Evolutionary conservation across 1,140 invertebrate species (phyloP), one percentile per base, ranked within the genome.

Genomic region (Zaprionus camerounensis): DNA sequence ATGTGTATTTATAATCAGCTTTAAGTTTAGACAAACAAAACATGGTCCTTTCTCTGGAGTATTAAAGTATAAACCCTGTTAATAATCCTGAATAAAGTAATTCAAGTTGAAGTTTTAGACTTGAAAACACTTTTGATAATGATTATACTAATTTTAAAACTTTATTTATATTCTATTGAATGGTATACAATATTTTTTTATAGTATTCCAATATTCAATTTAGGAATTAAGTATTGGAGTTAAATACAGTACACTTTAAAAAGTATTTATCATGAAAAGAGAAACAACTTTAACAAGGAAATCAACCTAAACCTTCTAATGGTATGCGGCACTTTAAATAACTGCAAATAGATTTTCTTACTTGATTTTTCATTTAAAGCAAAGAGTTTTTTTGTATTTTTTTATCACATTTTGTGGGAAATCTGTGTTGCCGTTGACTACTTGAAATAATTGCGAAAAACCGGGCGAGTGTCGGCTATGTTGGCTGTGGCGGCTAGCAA

Each of bases 361-460:
- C 6, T 49, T n/a, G 31, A 55, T 13, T 65, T 56, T 67, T 41
- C 56, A 24, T 24, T 51, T 51, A 22, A 24, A 46, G 15, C 41
- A 46, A 22, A 13, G 51, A 3, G 31, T 34, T 34, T 34, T 41
- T 66, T 69, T 51, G 15, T 38, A 5, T 38, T 38, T 13, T 66
- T 69, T 17, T 26, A 36, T 51, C n/a, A n/a, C 6, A 44, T 64
- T 55, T 59, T 46, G 71, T 61, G 77, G 65, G 64, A 82, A 69
- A 82, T 64, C 68, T 65, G 38, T 67, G 68, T 44, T 72, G 72
- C 76, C 51, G 72, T 66, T 83, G 81, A 83, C 77, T 80, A 68
- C 77, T 80, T 80, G 49, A 80, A 80, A 83, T 83, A 82, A 80
- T 83, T 80, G 81, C 76, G 59, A 71, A 72, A 70, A 80, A 59